Evolutionary conservation across 2,888 invertebrate species (phyloP).

Genomic region (Erebia aethiops): DNA sequence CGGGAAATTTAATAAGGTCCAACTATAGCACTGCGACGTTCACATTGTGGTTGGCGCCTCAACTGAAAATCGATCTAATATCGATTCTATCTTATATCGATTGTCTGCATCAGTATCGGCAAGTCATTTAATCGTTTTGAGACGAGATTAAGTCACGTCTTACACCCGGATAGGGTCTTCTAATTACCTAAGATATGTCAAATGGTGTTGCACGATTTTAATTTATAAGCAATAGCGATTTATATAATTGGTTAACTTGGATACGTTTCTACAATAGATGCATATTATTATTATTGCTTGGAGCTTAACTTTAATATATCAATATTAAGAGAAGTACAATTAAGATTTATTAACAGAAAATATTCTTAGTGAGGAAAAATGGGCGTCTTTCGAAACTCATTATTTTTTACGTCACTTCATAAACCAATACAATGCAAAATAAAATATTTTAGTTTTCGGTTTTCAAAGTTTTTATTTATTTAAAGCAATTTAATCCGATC

Average conservation of each 20-base stretch:
- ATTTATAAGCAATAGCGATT: constrained; percentile 49
- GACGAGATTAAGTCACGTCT: constrained; percentile 76
- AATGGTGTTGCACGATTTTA: constrained; percentile 48
- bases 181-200: constrained; percentile 79
- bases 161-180: constrained; percentile 67
- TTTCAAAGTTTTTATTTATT: too few relatives aligned
- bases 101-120: constrained; percentile 51
- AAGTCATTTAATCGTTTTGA: constrained; percentile 63
- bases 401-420: too few relatives aligned
- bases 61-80: constrained; percentile 39
- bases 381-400: too few relatives aligned
- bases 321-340: too few relatives aligned
- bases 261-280: too few relatives aligned
- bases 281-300: too few relatives aligned
- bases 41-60: constrained; percentile 29
- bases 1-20: constrained; percentile 25
- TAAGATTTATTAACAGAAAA: background rate
- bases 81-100: constrained; percentile 48
- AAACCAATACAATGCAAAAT: too few relatives aligned
- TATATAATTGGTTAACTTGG: background rate
- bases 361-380: too few relatives aligned
- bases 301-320: too few relatives aligned
- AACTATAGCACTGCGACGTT: constrained; percentile 24
- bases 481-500: too few relatives aligned
- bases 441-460: too few relatives aligned